Evolutionary conservation across 2,888 invertebrate species (phyloP).

Genomic region (Agonopterix alstromeriana): DNA sequence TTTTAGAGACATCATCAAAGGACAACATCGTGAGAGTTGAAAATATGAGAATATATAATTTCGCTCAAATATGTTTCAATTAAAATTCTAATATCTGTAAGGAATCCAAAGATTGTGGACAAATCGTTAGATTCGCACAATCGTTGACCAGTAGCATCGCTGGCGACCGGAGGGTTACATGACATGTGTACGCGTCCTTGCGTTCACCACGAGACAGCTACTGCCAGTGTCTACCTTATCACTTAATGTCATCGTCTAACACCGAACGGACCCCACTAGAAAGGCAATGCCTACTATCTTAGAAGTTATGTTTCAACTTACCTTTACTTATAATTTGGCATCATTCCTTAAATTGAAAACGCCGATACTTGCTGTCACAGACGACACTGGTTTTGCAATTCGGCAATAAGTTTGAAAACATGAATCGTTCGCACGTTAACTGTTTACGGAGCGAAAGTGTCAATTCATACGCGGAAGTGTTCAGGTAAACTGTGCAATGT

Average conservation of each 20-base stretch:
- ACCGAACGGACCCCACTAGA: conserved; percentile 41
- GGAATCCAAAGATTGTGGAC: too few relatives aligned
- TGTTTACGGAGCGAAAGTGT: conserved; percentile 67
- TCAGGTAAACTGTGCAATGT: conserved; percentile 22
- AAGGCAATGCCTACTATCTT: conserved; percentile 27
- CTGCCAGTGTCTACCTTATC: conserved; percentile 45
- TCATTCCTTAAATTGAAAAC: conserved; percentile 35
- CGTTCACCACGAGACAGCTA: conserved; percentile 51
- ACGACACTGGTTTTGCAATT: conserved; percentile 20
- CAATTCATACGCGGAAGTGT: conserved; percentile 54
- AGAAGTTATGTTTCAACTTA: conserved; percentile 29
- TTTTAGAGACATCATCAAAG: too few relatives aligned
- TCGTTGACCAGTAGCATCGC: too few relatives aligned
- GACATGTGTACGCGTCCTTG: conserved; percentile 51
- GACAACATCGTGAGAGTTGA: too few relatives aligned
- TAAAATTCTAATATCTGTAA: too few relatives aligned
- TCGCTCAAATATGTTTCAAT: too few relatives aligned
- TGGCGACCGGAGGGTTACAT: too few relatives aligned
- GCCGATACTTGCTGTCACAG: conserved; percentile 22
- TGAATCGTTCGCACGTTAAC: conserved; percentile 38
- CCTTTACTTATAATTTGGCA: conserved; percentile 50
- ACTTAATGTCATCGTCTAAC: conserved; percentile 60
- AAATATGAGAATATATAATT: too few relatives aligned
- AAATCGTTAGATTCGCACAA: too few relatives aligned
- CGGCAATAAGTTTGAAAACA: conserved; percentile 38